Evolutionary conservation across 2,113 vertebrate genomes (phyloP), one percentile per base, ranked within the genome.

Genomic region (Gallinago undulata): DNA sequence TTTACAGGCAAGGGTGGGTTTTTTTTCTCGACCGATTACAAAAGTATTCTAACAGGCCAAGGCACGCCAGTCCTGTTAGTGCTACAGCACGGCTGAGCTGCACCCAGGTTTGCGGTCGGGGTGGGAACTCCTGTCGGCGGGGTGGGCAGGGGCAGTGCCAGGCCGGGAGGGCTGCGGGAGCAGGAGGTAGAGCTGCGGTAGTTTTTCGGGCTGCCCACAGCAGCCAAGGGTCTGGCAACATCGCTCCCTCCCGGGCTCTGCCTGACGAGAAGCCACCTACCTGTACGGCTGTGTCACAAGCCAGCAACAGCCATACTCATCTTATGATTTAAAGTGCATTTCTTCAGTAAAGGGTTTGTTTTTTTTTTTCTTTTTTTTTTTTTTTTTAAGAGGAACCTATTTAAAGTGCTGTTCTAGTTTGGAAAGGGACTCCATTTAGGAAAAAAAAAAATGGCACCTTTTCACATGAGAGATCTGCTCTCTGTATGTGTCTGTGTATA

Each of bases 301-400:
- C 75, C 74, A 93, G 81, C 76, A 74, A 90, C 62, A 95, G 97
- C 96, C 94, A 13, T 35, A 55, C 84, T 89, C 67, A 53, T 68
- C 78, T 89, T 90, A 94, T 35, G 57, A 93, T 93, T 98, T 98
- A 98, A 98, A 98, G 98, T 98, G 98, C 98, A 97, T 98, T 94
- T 93, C 45, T 96, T 97, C 96, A 96, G 97, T 93, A 95, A 97
- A 91, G 94, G 87, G 64, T 56, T 73, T 84, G n/a, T 41, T 6
- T 21, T 10, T 17, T 24, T 24, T 19, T 18, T 19, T 39, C 13
- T 13, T 18, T 21, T 51, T 31, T 56, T 30, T 31, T 24, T 23
- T 56, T 80, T 86, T 64, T 91, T 55, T 8, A 64, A 93, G 84
- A 93, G 74, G 68, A 93, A 91, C 87, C 73, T 96, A 93, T 90